Base-by-base conservation (phyloP, 2,888 invertebrate genomes). In the Chalcis sispes region DNA sequence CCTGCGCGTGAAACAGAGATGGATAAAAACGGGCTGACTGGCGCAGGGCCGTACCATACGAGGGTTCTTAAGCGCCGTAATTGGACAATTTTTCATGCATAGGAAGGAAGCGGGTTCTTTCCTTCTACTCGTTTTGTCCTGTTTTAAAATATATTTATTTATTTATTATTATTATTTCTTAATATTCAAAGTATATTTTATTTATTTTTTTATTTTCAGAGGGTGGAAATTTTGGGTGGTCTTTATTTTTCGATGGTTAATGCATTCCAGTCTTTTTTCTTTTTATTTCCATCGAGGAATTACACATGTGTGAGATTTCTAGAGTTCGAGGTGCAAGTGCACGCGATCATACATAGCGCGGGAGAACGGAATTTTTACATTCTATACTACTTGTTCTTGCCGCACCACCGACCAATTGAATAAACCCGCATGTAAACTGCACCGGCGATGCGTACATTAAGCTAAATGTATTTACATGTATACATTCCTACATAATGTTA, bases 51-150 rank as follows among this genome's bases (percentile, higher is more conserved):
- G 73, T 73, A 54, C n/a, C 18, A 42, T 20, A 32, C 61, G 61
- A 18, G 23, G 52, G 58, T 42, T 50, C 54, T 42, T 15, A 15
- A 1, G 18, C 3, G n/a, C 52, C 46, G 27, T 40, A 29, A 66
- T 62, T 76, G 75, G 72, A 72, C 72, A 72, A 76, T 56, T 72
- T 66, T 72, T 54, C 27, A 27, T 40, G 58, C 23, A 52, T 42
- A 27, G 59, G 32, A n/a, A 32, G 48, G 59, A 32, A 25, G 46
- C 36, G 18, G 56, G 10, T 8, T 56, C 4, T n/a, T n/a, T 15
- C 15, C 58, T 56, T 56, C 25, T 27, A 20, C 27, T 10, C 25
- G 13, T 65, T 65, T 58, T 54, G 10, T 62, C 27, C 29, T 46
- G 7, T n/a, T n/a, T n/a, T n/a, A n/a, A n/a, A n/a, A n/a, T n/a